Conservation (phyloP, 2,113 vertebrate species). For the Heteronetta atricapilla region DNA sequence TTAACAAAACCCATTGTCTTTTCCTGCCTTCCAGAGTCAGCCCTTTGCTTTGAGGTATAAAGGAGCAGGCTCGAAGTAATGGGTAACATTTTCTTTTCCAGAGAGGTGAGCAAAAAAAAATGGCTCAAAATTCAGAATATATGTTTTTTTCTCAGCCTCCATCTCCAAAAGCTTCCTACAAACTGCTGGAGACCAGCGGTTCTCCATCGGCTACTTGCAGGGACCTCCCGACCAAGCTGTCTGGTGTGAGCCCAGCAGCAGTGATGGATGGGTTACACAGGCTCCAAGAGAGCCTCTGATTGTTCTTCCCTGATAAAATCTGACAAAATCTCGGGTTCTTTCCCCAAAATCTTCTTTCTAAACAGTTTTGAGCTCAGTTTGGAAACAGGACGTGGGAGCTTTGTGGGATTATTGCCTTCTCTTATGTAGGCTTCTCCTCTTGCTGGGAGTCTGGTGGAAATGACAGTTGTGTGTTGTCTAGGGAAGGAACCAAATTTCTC, state of each 20-base stretch:
- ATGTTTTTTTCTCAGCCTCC: background rate
- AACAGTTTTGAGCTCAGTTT: background rate
- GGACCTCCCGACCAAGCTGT: background rate
- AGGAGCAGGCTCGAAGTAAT: background rate
- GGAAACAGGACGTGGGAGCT: background rate
- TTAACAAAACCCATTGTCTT: background rate
- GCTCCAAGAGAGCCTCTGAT: background rate
- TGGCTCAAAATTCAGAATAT: background rate
- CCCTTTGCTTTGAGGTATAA: background rate
- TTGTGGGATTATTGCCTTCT: background rate
- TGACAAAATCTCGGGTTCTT: background rate
- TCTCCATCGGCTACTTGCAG: background rate
- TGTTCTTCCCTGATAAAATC: background rate
- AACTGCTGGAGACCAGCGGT: background rate
- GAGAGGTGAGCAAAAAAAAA: background rate
- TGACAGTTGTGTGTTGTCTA: background rate
- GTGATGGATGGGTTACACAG: background rate
- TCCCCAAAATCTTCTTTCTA: background rate
- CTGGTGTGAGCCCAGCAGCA: background rate
- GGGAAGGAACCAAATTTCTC: background rate
- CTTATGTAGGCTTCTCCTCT: accelerated
- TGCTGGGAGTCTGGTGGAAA: background rate
- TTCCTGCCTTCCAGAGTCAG: background rate
- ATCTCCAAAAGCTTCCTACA: background rate
- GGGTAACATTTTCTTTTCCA: background rate